A percentile compares a stretch with the other conserved stretches of the same genome.
These are phyloP conservation scores for Arrhopalites spinosus DNA, from an alignment of 2,888 invertebrate species.

Conservation along the genomic window DNA sequence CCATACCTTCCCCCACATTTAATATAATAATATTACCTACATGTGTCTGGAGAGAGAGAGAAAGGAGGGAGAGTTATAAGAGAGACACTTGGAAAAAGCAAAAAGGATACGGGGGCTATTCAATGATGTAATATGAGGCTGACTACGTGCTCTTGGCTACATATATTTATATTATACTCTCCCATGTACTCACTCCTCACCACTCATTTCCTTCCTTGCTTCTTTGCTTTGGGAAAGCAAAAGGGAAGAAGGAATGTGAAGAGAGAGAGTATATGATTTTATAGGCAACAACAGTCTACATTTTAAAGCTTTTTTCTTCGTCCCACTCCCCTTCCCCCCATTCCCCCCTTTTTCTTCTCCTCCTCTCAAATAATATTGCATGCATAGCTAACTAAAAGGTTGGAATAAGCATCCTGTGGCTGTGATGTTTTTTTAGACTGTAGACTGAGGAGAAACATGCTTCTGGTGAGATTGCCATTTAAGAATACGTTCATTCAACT, in stretches of 20 bases:
- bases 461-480: neutral
- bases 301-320: no score
- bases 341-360: no score
- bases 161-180: neutral
- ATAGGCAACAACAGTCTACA: no score
- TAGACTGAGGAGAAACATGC: neutral
- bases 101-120: no score
- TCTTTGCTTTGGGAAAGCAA: neutral
- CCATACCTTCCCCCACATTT: neutral
- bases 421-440: neutral
- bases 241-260: neutral
- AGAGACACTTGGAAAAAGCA: no score
- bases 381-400: neutral
- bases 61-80: no score
- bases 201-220: neutral
- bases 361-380: neutral
- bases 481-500: conserved; percentile 1
- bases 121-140: no score
- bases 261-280: no score
- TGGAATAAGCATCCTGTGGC: conserved; percentile 1
- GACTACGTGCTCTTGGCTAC: neutral
- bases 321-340: no score
- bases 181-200: neutral
- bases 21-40: no score
- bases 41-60: no score